phyloP scores from a whole-genome alignment of 2,888 invertebrate species.

The Machimus atricapillus region DNA sequence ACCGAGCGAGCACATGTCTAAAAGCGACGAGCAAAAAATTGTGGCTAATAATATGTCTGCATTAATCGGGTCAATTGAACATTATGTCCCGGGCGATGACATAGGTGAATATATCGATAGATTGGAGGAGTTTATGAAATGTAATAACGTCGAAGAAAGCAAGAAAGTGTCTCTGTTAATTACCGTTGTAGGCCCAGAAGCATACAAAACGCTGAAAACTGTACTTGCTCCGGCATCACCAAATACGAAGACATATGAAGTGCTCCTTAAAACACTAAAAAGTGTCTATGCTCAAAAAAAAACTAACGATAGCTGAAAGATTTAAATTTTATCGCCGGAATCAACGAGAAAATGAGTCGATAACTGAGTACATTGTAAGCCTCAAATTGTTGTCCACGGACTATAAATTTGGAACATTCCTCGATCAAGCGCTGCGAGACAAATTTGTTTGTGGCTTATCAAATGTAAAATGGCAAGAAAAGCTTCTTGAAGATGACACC shows the following conservation, averaged over 20 bases:
- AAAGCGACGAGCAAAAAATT: too few species aligned
- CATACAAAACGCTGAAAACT: slow-evolving; percentile 1
- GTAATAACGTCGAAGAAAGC: neutral
- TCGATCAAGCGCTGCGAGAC: neutral
- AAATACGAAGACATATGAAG: neutral
- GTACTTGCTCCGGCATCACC: neutral
- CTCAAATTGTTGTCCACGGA: neutral
- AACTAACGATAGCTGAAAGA: neutral
- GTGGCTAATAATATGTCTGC: too few species aligned
- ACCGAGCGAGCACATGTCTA: too few species aligned
- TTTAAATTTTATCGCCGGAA: slow-evolving; percentile 9
- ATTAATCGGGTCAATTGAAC: neutral
- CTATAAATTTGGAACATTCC: neutral
- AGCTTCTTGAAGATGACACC: neutral
- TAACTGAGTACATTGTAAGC: slow-evolving; percentile 5
- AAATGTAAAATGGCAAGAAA: slow-evolving; percentile 14
- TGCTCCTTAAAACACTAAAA: neutral
- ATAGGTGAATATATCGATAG: neutral
- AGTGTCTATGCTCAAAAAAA: neutral
- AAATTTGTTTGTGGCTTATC: neutral
- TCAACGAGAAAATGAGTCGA: neutral
- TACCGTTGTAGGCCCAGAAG: neutral
- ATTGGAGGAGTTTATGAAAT: neutral
- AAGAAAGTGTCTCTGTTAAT: slow-evolving; percentile 11
- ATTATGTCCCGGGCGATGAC: slow-evolving; percentile 10